Evolutionary conservation across 2,113 vertebrate genomes (phyloP).

Genomic region (Ramphastos sulfuratus): DNA sequence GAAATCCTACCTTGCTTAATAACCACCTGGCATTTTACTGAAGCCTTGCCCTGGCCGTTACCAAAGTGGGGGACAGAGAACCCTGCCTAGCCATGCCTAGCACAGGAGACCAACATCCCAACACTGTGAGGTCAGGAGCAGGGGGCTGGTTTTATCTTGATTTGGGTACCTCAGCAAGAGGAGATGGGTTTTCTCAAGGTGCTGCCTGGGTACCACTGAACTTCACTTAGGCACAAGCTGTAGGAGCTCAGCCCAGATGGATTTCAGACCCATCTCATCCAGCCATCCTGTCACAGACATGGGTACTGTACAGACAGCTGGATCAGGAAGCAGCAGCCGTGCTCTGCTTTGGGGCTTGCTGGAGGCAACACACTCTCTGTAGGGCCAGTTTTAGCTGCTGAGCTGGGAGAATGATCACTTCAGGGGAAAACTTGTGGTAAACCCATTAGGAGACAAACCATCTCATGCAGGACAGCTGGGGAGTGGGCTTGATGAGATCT

Average conservation of each 20-base stretch:
- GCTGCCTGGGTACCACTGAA: accelerated
- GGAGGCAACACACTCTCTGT: accelerated
- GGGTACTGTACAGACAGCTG: neutral
- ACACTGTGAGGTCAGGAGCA: accelerated
- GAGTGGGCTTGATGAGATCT: accelerated
- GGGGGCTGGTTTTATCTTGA: neutral
- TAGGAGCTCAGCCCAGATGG: neutral
- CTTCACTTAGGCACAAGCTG: neutral
- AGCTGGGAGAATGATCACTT: accelerated
- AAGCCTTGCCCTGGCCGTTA: neutral
- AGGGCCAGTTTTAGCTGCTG: accelerated
- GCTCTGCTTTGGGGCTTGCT: accelerated
- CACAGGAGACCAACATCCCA: neutral
- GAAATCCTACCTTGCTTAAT: neutral
- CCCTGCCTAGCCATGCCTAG: neutral
- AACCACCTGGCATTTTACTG: neutral
- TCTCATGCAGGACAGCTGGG: neutral
- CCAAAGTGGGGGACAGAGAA: neutral
- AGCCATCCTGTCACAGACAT: neutral
- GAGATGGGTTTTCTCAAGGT: neutral
- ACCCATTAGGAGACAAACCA: neutral
- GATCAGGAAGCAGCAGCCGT: accelerated
- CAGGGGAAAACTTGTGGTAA: neutral
- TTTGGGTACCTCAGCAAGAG: neutral
- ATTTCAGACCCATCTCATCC: neutral